Base-by-base conservation (phyloP, 2,113 vertebrate genomes). In the Phyllostomus discolor region DNA sequence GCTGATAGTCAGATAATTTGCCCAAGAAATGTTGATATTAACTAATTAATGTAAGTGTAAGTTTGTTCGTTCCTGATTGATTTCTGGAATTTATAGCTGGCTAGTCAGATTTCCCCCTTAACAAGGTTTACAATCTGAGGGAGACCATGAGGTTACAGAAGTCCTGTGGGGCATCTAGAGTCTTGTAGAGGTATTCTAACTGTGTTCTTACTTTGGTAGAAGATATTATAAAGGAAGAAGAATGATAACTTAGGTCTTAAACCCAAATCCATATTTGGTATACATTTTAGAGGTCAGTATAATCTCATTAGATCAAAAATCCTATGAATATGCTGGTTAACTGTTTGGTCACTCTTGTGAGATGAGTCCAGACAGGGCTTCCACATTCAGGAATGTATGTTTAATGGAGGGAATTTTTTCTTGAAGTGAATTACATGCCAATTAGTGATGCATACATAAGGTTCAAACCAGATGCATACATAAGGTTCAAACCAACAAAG, bases 401-500 rank as follows among this genome's bases (percentile, higher is more conserved):
- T 94, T 85, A 76, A 75, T 73, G 4, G 28, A 4, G 11, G 24
- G 16, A 33, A 15, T 66, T 33, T 35, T 67, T 41, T 48, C 81
- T 66, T 88, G 1, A 89, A 83, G 20, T 59, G 28, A 96, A 67
- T 57, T 95, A 86, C 31, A 52, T 95, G 28, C 70, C 90, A 95
- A 76, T 90, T 64, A 54, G 43, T 93, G 38, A 59, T 33, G 17
- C 12, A 57, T 64, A 59, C 43, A 31, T 72, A 48, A 46, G 33
- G 26, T 85, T 90, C 38, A 90, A 75, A 88, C 22, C 43, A 86
- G 38, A 59, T 33, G 17, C 12, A 57, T 64, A 59, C 43, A 31
- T 72, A 48, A 46, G 33, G 26, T 85, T 90, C 38, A 90, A 75
- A 88, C 22, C 43, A 86, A n/a, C 41, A 35, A 84, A 91, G 7